These are phyloP conservation scores for Xerus inauris DNA, from an alignment of 2,113 vertebrate species.

Conservation along the genomic window DNA sequence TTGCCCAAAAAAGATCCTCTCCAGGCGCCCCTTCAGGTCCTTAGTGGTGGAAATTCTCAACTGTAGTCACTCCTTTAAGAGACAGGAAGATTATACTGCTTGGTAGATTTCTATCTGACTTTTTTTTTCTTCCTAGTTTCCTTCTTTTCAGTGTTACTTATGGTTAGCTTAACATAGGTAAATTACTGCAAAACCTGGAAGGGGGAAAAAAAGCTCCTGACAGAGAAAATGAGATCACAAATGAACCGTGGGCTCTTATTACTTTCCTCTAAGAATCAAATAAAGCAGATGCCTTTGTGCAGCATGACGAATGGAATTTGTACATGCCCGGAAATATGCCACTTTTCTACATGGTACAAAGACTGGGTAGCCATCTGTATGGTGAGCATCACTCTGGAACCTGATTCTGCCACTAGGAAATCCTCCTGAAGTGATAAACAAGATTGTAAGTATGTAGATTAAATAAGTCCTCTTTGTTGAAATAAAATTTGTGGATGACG, in stretches of 20 bases:
- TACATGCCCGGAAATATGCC: not conserved
- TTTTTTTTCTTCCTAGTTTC: not conserved
- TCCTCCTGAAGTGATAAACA: not conserved
- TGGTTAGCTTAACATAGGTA: conserved; percentile 31
- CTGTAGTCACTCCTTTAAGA: not conserved
- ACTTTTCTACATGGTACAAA: not conserved
- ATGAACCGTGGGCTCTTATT: not conserved
- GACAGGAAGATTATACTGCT: not conserved
- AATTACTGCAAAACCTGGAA: not conserved
- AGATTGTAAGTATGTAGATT: not conserved
- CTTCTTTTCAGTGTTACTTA: not conserved
- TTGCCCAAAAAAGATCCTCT: not conserved
- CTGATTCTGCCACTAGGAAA: not conserved
- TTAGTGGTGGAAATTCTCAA: not conserved
- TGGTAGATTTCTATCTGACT: not conserved
- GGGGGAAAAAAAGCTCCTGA: not conserved
- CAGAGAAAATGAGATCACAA: not conserved
- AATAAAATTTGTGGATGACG: not conserved
- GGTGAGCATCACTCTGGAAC: not conserved
- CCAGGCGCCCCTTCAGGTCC: too few species aligned
- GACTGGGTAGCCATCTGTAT: not conserved
- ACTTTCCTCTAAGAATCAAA: not conserved
- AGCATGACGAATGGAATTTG: not conserved
- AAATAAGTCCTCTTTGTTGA: not conserved
- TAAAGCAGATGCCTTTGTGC: not conserved